phyloP scores from a whole-genome alignment of 1,140 invertebrate species.

The Meloidogyne floridensis region DNA sequence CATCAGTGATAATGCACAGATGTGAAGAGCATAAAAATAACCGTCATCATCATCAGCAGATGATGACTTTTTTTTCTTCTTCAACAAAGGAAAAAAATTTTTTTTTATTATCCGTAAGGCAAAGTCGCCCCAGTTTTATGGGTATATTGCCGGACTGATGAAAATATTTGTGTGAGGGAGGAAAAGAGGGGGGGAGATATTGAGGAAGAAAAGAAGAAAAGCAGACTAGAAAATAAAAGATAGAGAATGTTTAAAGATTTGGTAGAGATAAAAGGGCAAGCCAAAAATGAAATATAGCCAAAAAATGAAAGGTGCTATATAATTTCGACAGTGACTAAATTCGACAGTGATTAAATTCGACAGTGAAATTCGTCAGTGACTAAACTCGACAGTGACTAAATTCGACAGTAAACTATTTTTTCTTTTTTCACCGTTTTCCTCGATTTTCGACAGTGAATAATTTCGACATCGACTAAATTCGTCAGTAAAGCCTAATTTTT shows the following conservation, averaged over 20 bases:
- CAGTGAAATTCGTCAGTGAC: too few species aligned
- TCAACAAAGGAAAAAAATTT: background rate
- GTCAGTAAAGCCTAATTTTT: too few species aligned
- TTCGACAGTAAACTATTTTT: too few species aligned
- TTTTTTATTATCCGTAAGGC: background rate
- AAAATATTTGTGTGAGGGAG: background rate
- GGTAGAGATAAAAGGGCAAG: constrained; percentile 3
- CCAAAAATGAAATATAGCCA: constrained; percentile 5
- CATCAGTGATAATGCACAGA: constrained; percentile 16
- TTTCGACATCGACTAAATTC: too few species aligned
- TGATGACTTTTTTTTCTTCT: background rate
- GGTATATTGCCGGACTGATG: constrained; percentile 2
- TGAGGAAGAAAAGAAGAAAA: constrained; percentile 5
- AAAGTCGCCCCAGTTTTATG: constrained; percentile 10
- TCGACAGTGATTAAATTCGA: too few species aligned
- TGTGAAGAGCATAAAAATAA: background rate
- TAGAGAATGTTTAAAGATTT: background rate
- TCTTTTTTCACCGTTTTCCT: too few species aligned
- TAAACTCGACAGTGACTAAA: too few species aligned
- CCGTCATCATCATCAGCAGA: background rate
- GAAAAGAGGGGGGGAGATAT: background rate
- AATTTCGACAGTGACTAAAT: too few species aligned
- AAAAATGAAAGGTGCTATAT: background rate
- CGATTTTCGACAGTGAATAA: too few species aligned
- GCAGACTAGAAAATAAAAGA: background rate